Conservation (phyloP, 1,140 invertebrate genomes). For the Ectropis grisescens region DNA sequence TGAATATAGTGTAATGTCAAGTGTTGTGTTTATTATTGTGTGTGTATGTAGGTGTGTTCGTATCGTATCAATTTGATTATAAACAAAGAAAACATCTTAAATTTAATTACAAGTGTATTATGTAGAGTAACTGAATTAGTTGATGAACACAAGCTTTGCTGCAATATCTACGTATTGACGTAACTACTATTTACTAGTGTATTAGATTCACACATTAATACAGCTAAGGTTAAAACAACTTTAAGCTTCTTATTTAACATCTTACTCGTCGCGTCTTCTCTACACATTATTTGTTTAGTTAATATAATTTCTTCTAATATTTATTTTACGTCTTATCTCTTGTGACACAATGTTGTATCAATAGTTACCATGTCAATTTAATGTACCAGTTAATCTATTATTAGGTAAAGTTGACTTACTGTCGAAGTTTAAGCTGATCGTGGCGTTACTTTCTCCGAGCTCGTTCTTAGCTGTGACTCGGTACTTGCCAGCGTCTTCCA, state of each 20-base stretch:
- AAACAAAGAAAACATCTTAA: constrained; percentile 65
- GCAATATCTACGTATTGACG: constrained; percentile 44
- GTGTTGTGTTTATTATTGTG: constrained; percentile 1
- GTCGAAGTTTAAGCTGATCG: constrained; percentile 97
- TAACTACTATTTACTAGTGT: constrained; percentile 8
- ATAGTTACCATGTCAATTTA: too few species aligned
- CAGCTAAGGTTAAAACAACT: constrained; percentile 16
- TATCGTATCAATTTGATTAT: constrained; percentile 5
- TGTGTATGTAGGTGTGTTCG: constrained; percentile 2
- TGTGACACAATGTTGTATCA: too few species aligned
- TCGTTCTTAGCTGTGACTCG: constrained; percentile 97
- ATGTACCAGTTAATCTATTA: constrained; percentile 5
- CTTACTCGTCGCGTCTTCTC: too few species aligned
- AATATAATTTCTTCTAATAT: too few species aligned
- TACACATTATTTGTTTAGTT: too few species aligned
- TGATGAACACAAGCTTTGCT: constrained; percentile 51
- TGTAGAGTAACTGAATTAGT: constrained; percentile 51
- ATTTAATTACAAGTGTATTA: constrained; percentile 31
- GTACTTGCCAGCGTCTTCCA: constrained; percentile 97
- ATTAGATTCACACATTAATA: constrained; percentile 31
- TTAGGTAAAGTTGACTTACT: too few species aligned
- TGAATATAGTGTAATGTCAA: constrained; percentile 3
- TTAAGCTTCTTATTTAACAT: constrained; percentile 9
- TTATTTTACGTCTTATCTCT: too few species aligned
- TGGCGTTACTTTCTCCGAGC: constrained; percentile 95